A percentile compares a stretch with the other conserved stretches of the same genome.
phyloP scores from a whole-genome alignment of 2,888 invertebrate genomes.

The Diarsia mendica region DNA sequence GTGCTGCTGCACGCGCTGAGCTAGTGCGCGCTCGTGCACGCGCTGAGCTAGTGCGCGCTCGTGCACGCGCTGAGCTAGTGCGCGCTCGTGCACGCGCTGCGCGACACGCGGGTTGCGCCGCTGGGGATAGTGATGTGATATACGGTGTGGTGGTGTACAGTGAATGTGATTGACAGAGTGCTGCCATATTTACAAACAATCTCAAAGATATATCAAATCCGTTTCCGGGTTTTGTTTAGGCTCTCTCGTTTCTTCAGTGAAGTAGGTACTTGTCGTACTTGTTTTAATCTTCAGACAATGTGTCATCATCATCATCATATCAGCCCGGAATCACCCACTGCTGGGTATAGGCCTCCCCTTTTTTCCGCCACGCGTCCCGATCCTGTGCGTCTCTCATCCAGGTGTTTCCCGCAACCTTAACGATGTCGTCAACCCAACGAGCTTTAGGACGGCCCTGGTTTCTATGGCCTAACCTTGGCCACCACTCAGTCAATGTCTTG shows the following conservation, averaged over 20 bases:
- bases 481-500: too few relatives aligned
- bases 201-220: background rate
- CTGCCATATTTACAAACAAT: background rate
- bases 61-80: too few relatives aligned
- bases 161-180: background rate
- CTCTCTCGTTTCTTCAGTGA: background rate
- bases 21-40: slow-evolving; percentile 34
- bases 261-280: background rate
- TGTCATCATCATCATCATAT: too few relatives aligned
- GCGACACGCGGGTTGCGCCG: slow-evolving; percentile 11
- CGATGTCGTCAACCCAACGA: too few relatives aligned
- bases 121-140: slow-evolving; percentile 1
- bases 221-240: too few relatives aligned
- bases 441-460: too few relatives aligned
- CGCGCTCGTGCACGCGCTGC: slow-evolving; percentile 25
- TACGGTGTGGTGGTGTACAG: background rate
- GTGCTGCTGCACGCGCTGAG: slow-evolving; percentile 61
- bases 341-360: too few relatives aligned
- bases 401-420: too few relatives aligned
- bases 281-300: background rate
- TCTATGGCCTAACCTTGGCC: too few relatives aligned
- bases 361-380: too few relatives aligned
- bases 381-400: too few relatives aligned
- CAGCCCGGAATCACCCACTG: too few relatives aligned
- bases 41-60: slow-evolving; percentile 41